These are phyloP conservation scores for Gymnocephalus cernua DNA, from an alignment of 2,113 vertebrate genomes.

Conservation along the genomic window DNA sequence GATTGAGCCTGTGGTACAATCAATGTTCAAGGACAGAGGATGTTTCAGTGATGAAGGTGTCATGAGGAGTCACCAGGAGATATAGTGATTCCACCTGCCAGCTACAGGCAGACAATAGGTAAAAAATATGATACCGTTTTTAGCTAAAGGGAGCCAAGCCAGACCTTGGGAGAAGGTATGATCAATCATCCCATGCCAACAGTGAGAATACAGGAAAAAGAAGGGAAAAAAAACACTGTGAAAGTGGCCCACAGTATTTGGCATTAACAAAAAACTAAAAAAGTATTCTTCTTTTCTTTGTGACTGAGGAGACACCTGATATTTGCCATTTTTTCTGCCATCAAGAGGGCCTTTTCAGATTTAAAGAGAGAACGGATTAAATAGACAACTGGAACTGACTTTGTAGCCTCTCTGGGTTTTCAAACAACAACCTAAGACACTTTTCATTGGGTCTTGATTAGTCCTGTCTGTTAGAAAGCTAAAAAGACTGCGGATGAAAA, in stretches of 20 bases:
- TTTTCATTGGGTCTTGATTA: conserved; percentile 39
- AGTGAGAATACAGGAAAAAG: conserved; percentile 25
- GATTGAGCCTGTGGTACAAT: conserved; percentile 68
- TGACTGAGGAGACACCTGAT: conserved; percentile 28
- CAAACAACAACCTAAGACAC: conserved; percentile 15
- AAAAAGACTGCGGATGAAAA: conserved; percentile 19
- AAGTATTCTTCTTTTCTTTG: not conserved
- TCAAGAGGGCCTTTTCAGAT: conserved; percentile 6
- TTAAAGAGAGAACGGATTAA: conserved; percentile 30
- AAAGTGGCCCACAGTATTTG: conserved; percentile 26
- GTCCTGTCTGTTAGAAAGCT: conserved; percentile 11
- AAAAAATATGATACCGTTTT: conserved; percentile 71
- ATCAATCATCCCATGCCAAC: conserved; percentile 60
- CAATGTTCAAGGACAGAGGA: conserved; percentile 75
- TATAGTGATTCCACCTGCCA: conserved; percentile 64
- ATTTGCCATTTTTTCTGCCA: conserved; percentile 16
- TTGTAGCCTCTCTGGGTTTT: not conserved
- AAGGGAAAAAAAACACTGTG: conserved; percentile 11
- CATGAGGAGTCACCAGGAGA: conserved; percentile 66
- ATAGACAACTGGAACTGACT: conserved; percentile 21
- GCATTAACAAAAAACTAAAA: conserved; percentile 21
- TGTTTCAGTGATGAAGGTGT: conserved; percentile 73
- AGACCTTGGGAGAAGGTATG: conserved; percentile 65
- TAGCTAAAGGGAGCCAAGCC: conserved; percentile 62
- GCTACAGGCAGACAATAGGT: conserved; percentile 63